Conservation (phyloP, 2,888 invertebrate species). For the Ichneumoninae sp. region DNA sequence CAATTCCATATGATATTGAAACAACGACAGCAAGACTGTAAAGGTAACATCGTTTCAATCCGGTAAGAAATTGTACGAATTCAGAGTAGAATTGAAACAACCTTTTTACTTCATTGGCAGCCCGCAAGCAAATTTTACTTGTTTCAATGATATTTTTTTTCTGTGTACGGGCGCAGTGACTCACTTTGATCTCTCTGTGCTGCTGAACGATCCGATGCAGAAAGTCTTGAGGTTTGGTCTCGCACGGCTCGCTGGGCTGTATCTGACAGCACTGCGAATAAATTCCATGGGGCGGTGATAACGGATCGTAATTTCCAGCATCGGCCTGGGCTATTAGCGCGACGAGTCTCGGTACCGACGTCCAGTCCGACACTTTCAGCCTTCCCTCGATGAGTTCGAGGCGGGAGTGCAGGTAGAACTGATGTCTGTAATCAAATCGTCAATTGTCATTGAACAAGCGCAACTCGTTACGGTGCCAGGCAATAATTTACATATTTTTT, state of each 20-base stretch:
- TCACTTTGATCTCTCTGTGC: conserved; percentile 86
- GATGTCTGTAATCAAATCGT: conserved; percentile 86
- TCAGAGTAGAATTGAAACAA: no score
- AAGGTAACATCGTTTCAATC: no score
- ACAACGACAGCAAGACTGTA: no score
- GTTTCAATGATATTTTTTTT: no score
- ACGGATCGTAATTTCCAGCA: conserved; percentile 89
- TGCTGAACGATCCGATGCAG: conserved; percentile 88
- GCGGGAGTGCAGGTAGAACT: conserved; percentile 94
- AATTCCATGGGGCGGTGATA: conserved; percentile 86
- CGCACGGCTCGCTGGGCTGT: conserved; percentile 85
- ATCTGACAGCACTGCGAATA: conserved; percentile 88
- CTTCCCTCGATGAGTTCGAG: conserved; percentile 91
- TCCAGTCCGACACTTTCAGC: conserved; percentile 89
- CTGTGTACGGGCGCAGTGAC: conserved; percentile 31
- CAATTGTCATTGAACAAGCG: conserved; percentile 29
- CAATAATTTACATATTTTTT: conserved; percentile 36
- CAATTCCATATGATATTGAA: no score
- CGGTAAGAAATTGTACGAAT: no score
- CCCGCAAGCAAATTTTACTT: no score
- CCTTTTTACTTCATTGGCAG: no score
- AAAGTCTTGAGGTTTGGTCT: conserved; percentile 88
- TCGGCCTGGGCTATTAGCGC: conserved; percentile 92
- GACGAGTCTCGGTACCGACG: conserved; percentile 89
- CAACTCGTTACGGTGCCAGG: conserved; percentile 36